Conservation (phyloP, 1,140 invertebrate species). For the Aphis gossypii region DNA sequence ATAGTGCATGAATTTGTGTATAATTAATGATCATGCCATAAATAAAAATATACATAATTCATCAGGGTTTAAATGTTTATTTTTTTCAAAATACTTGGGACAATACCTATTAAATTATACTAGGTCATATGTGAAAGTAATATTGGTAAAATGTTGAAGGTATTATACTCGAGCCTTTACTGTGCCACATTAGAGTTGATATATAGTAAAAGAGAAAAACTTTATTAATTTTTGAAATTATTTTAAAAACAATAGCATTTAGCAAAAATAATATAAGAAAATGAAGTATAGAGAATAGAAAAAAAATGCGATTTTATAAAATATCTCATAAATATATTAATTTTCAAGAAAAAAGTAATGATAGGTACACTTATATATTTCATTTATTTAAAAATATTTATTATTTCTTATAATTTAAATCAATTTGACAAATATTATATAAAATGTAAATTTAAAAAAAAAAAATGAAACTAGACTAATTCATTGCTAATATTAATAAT, state of each 20-base stretch:
- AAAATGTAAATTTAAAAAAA: too few species aligned
- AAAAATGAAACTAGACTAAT: too few species aligned
- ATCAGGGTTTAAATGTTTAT: not conserved
- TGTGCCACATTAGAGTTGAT: not conserved
- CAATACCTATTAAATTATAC: not conserved
- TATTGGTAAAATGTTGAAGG: not conserved
- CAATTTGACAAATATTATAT: too few species aligned
- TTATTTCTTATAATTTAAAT: too few species aligned
- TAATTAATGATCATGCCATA: not conserved
- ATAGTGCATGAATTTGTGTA: not conserved
- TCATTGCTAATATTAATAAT: too few species aligned
- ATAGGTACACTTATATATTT: too few species aligned
- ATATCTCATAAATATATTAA: not conserved
- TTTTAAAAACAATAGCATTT: not conserved
- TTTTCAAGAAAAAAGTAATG: not conserved
- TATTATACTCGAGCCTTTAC: not conserved
- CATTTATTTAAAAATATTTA: too few species aligned
- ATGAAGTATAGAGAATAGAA: not conserved
- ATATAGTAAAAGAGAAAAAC: not conserved
- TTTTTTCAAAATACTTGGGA: not conserved
- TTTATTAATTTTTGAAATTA: slow-evolving; percentile 11
- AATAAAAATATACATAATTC: not conserved
- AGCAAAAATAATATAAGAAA: not conserved
- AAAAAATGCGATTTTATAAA: not conserved
- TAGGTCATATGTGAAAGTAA: not conserved